phyloP scores from a whole-genome alignment of 37 sponge, comb jelly and placozoan genomes.

The Amphimedon queenslandica region DNA sequence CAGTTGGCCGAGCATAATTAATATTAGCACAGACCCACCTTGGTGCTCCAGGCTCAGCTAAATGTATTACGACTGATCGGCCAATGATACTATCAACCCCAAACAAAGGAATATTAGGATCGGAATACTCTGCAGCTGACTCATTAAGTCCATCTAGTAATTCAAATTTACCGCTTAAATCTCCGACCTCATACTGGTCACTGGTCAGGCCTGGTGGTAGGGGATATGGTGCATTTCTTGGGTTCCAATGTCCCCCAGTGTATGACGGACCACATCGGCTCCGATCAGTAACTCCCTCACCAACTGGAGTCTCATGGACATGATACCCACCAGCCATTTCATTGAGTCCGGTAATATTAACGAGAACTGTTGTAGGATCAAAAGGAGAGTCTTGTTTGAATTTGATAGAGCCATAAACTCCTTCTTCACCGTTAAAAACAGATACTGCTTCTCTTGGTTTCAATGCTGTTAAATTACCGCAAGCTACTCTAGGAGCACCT shows the following conservation, averaged over 20 bases:
- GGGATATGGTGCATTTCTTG: conserved; percentile 18
- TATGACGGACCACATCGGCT: neutral
- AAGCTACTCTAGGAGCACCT: conserved; percentile 23
- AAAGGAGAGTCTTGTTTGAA: conserved; percentile 57
- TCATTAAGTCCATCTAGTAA: conserved; percentile 4
- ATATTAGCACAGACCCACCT: conserved; percentile 57
- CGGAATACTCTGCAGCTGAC: conserved; percentile 14
- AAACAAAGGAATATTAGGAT: conserved; percentile 62
- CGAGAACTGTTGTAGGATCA: conserved; percentile 36
- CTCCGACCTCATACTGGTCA: conserved; percentile 68
- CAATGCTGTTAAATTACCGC: conserved; percentile 38
- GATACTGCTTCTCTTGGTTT: conserved; percentile 33
- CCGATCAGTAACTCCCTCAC: conserved; percentile 2
- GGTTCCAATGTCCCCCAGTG: conserved; percentile 61
- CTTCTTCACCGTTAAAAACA: conserved; percentile 9
- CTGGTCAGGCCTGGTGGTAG: conserved; percentile 21
- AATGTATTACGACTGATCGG: conserved; percentile 62
- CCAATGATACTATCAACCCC: conserved; percentile 61
- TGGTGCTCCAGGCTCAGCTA: neutral
- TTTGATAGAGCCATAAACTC: conserved; percentile 37
- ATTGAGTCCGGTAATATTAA: conserved; percentile 45
- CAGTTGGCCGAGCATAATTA: neutral
- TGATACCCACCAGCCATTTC: conserved; percentile 45
- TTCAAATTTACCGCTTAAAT: conserved; percentile 79
- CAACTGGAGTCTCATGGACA: conserved; percentile 46